These are phyloP conservation scores for Axinella damicornis DNA, from an alignment of 37 sponge, comb jelly and placozoan species.

Conservation along the genomic window DNA sequence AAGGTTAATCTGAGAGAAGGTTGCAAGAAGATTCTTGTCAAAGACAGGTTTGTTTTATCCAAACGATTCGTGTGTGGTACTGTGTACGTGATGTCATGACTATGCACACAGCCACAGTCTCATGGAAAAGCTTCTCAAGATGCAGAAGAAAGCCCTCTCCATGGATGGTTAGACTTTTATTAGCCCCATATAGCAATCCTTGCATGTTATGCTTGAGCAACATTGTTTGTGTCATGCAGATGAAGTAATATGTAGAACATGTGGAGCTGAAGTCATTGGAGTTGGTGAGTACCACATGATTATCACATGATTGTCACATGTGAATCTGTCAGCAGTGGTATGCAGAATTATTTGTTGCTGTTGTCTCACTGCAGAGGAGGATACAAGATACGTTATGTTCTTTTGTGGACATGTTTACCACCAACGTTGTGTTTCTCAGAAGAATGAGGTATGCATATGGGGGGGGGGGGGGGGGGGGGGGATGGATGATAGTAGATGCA, in stretches of 20 bases:
- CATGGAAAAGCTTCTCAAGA: slow-evolving; percentile 58
- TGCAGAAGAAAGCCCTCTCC: slow-evolving; percentile 51
- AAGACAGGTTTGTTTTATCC: slow-evolving; percentile 83
- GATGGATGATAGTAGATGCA: no score
- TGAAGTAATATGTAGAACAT: slow-evolving; percentile 44
- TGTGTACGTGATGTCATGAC: background rate
- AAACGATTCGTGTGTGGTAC: no score
- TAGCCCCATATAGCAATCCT: no score
- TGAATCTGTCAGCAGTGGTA: background rate
- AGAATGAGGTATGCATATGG: slow-evolving; percentile 57
- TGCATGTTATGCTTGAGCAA: no score
- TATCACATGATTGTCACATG: no score
- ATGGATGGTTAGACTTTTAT: slow-evolving; percentile 69
- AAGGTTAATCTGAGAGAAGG: slow-evolving; percentile 90
- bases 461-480: no score
- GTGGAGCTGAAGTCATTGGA: slow-evolving; percentile 53
- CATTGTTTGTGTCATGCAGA: no score
- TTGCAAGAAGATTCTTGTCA: slow-evolving; percentile 91
- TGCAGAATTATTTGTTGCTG: background rate
- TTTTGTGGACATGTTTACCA: slow-evolving; percentile 92
- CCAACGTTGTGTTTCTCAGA: slow-evolving; percentile 48
- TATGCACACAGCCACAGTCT: slow-evolving; percentile 31
- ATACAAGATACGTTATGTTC: slow-evolving; percentile 55
- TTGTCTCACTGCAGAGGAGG: slow-evolving; percentile 21
- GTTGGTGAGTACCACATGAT: slow-evolving; percentile 11